Evolutionary conservation across 2,888 invertebrate genomes (phyloP), one percentile per base, ranked within the genome.

Genomic region (Andrena haemorrhoa): DNA sequence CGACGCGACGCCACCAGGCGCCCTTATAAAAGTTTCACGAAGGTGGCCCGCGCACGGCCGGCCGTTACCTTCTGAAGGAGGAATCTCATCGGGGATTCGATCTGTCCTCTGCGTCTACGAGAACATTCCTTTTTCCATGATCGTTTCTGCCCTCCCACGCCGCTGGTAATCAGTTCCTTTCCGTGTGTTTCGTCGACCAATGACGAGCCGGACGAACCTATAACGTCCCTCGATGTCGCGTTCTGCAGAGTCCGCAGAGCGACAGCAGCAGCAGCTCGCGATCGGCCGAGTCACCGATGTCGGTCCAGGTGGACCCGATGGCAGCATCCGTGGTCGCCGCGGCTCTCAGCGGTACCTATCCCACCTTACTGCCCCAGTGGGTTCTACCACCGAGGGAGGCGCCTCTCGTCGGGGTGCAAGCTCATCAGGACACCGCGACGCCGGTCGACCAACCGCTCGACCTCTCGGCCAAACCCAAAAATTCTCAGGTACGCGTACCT

Each of bases 391-490:
- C 90, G 73, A 90, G 89, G 72, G 95, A 95, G 75, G 94, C 95
- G 92, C 94, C 94, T 87, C 91, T 91, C 93, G 68, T 94, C 94
- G 82, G 94, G 94, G 80, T 93, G 89, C 93, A 91, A 74, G 85
- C 91, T 69, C 93, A 93, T 79, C 93, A 92, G 86, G 93, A 93
- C 85, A 92, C 89, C 83, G 90, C 92, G 82, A 89, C 92, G 86
- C 90, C 91, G 91, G 95, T 95, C 85, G 97, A 97, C 93, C 97
- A 97, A 94, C 98, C 98, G 26, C 95, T 98, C 91, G 98, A 98
- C 95, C 96, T 98, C 92, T 98, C 97, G 95, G 97, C 97, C 93
- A 97, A 95, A 96, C 95, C 97, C 95, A 91, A 96, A 93, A 93
- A 90, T 88, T 92, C 92, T 92, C 94, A 93, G 93, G 94, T 88